Base-by-base conservation (phyloP, 2,888 invertebrate genomes). In the Nomada ruficornis region DNA sequence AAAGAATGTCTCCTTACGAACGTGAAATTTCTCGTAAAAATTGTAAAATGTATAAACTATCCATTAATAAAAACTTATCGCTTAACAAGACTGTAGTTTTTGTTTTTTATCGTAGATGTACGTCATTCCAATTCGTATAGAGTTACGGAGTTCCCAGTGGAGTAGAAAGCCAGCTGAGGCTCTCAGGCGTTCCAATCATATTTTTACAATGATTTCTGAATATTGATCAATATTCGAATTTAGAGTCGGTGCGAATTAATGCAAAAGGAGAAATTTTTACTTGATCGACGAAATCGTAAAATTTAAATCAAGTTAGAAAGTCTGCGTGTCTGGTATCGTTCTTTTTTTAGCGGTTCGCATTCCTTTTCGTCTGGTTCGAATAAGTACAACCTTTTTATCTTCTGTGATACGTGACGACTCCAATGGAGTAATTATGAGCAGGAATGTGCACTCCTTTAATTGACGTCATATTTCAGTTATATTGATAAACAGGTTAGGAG, bases 131-230 rank as follows among this genome's bases (percentile, higher is more conserved):
- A 68, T 59, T 74, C 59, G 13, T 59, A 36, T 57, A 65, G 67
- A 29, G 67, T 59, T 36, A 52, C 70, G 26, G 26, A 26, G 29
- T 29, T 62, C 18, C 9, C 29, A 0, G 0, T 18, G 23, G 11
- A 55, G 55, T 76, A 76, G 76, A 76, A 76, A 76, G 76, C 62
- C 29, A n/a, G 29, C 0, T 44, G 15, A 11, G 57, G 44, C 29
- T 44, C 60, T 47, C 42, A 15, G 18, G 42, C 15, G 13, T 63
- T 36, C n/a, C 47, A 5, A 29, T 71, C 62, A 20, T 55, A 47
- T 63, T 63, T 23, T 63, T 72, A 23, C 36, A 9, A 76, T 11
- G 55, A 76, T 55, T 76, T 55, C 20, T n/a, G 23, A 62, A 55
- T 29, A 36, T 76, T 55, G 29, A 76, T 76, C 54, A 63, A 55